Base-by-base conservation (phyloP, 2,797 vertebrate genomes). In the Phyllotis vaccarum region DNA sequence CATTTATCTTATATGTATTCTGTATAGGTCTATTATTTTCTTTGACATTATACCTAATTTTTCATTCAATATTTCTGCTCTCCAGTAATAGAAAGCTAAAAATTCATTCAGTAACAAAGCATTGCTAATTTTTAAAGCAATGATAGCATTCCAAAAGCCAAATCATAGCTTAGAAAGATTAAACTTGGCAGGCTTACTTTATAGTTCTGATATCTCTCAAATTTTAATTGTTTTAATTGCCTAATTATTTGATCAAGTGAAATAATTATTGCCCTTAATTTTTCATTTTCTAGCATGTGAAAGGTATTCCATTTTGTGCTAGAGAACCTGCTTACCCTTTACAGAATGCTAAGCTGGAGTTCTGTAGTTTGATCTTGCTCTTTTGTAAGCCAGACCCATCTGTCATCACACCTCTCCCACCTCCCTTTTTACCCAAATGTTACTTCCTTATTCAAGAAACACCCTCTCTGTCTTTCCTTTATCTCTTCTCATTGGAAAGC, bases 181-280 rank as follows among this genome's bases (percentile, higher is more conserved):
- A 96, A 89, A 52, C 29, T 95, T 97, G 95, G 93, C 93, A 97
- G 78, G 68, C 81, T 90, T 76, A 75, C 89, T 97, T 97, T 95
- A 86, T 78, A 97, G 62, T 95, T 97, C 93, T 96, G 87, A 89
- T 97, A 97, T 76, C 97, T 97, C 97, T 97, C 93, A 97, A 80
- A 76, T 94, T 83, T 16, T 96, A 97, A 97, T 93, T 96, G 87
- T 92, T 97, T 89, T 96, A 97, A 97, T 97, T 98, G 97, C 94
- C 90, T 97, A 97, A 98, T 97, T 97, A 98, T 97, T 89, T 98
- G 52, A 86, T 97, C 80, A 70, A 97, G 52, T 94, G 86, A 60
- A 93, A 95, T 97, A 97, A 97, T 97, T 93, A 97, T 97, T 86
- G 60, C 52, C 96, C 96, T 97, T 96, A 97, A 93, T 93, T 93